Evolutionary conservation across 2,113 vertebrate genomes (phyloP), one percentile per base, ranked within the genome.

Genomic region (Eudyptes chrysolophus): DNA sequence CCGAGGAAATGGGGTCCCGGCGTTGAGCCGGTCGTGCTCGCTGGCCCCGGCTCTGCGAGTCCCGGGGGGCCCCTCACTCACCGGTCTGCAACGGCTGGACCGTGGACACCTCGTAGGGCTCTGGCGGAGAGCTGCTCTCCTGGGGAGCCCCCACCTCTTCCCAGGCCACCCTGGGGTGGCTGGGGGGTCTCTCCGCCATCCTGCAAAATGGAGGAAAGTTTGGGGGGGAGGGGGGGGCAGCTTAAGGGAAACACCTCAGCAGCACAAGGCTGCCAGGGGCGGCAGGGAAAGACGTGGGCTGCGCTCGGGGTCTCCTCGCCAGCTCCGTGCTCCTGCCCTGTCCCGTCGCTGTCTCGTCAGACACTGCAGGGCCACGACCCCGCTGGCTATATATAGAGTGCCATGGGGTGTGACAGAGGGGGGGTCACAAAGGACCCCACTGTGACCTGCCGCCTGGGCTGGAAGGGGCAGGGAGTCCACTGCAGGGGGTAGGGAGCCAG

Each of bases 1-100:
- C 51, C 36, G 38, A 38, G 38, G 38, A 38, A 38, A 38, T 38
- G 38, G 38, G 10, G 27, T 9, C 27, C 32, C 21, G 17, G 29
- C 8, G 1, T 11, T 0, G 0, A 11, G 55, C 49, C 8, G 42
- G 36, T 4, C 1, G 38, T 27, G n/a, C 60, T 55, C 22, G 4
- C 7, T 21, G 48, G 15, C 22, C 17, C 46, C 17, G 40, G 38
- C 48, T n/a, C 55, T 38, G 19, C 44, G 69, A 40, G 48, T 49
- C 72, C 40, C 9, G 3, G 4, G 1, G 38, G 29, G 6, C 52
- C 46, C 70, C 64, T 54, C 9, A 4, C 70, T 91, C 71, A 87
- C 77, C 46, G 3, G 2, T 15, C 14, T 21, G 25, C 74, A 60
- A 25, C 6, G 7, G 13, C 57, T 60, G 9, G 7, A 49, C 27